Percentiles rank a stretch among this genome's conserved stretches.
Evolutionary conservation across 2,113 vertebrate genomes (phyloP).

Genomic region (Labeo catla): DNA sequence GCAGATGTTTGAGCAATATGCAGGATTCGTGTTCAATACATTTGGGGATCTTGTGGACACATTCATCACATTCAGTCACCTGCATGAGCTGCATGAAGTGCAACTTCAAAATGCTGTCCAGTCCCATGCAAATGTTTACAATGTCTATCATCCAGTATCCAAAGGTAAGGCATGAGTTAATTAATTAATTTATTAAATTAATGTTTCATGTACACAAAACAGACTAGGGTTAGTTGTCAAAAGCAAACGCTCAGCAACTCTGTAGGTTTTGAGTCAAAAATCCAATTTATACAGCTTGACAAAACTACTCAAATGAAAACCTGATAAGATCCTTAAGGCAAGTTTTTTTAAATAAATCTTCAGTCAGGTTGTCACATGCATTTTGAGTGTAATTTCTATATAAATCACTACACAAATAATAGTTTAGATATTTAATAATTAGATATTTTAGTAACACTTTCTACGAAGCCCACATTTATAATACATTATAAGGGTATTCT

Average conservation of each 20-base stretch:
- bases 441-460: too few relatives aligned
- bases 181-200: neutral
- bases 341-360: neutral
- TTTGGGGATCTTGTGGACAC: conserved; percentile 78
- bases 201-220: neutral
- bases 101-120: conserved; percentile 68
- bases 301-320: too few relatives aligned
- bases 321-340: too few relatives aligned
- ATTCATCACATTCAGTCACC: conserved; percentile 85
- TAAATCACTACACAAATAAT: too few relatives aligned
- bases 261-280: neutral
- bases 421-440: too few relatives aligned
- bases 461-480: too few relatives aligned
- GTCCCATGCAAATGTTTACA: conserved; percentile 73
- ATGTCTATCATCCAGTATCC: conserved; percentile 68
- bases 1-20: conserved; percentile 78
- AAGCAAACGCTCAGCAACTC: neutral
- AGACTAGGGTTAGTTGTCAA: neutral
- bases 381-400: too few relatives aligned
- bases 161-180: conserved; percentile 71
- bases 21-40: conserved; percentile 76
- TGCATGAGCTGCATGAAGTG: conserved; percentile 62
- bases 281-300: neutral
- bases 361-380: too few relatives aligned
- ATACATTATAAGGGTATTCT: too few relatives aligned